These are phyloP conservation scores for Drosophila helvetica DNA, from an alignment of 2,888 invertebrate genomes.

Conservation along the genomic window DNA sequence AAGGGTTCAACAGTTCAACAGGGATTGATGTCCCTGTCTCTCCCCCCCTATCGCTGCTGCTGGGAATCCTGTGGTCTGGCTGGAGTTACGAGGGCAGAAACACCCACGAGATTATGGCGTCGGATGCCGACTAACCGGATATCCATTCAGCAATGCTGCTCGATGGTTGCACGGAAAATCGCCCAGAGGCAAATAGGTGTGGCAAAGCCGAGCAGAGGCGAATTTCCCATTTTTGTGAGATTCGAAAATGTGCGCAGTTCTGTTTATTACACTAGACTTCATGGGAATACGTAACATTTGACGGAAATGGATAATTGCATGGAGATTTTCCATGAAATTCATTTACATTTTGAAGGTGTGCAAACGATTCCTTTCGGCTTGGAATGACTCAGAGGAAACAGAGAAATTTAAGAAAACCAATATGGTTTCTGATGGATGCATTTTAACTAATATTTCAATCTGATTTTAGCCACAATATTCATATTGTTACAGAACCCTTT, in stretches of 20 bases:
- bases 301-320: constrained; percentile 7
- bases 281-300: constrained; percentile 5
- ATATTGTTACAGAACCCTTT: not conserved
- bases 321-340: not conserved
- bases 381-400: constrained; percentile 21
- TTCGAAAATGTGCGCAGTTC: constrained; percentile 3
- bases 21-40: not conserved
- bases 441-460: no score
- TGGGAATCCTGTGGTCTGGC: constrained; percentile 13
- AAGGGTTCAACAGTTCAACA: constrained; percentile 39
- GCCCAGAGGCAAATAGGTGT: constrained; percentile 41
- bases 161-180: constrained; percentile 27
- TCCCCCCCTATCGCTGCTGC: not conserved
- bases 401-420: not conserved
- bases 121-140: constrained; percentile 24
- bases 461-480: not conserved
- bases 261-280: constrained; percentile 16
- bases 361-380: not conserved
- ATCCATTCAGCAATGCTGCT: constrained; percentile 10
- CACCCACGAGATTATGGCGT: constrained; percentile 37
- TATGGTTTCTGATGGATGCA: no score
- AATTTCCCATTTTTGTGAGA: constrained; percentile 2
- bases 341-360: constrained; percentile 26
- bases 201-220: constrained; percentile 2
- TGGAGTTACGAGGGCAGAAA: constrained; percentile 10